Evolutionary conservation across 2,113 vertebrate species (phyloP), one percentile per base, ranked within the genome.

Genomic region (Conger conger): DNA sequence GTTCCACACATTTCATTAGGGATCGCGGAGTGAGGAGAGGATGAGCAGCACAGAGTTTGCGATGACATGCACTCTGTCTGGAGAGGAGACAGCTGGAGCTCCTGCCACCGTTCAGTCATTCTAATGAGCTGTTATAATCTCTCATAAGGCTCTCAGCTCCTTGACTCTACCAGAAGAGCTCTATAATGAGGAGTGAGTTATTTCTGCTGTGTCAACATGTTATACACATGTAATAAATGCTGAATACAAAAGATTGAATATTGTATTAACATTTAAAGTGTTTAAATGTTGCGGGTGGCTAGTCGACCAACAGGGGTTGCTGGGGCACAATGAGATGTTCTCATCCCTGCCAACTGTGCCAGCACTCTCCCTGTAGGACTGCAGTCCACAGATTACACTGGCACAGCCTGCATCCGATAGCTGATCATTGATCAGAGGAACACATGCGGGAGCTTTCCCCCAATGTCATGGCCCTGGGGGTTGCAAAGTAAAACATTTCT

Each of bases 61-160:
- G 57, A 73, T 85, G 57, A 81, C 84, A 85, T 73, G 36, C 38
- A 35, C 53, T 80, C 79, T 85, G 78, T 68, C 79, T 76, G 11
- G 33, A 76, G 40, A 77, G 82, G 42, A 83, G 82, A 35, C 73
- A 40, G n/a, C 35, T 33, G n/a, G 42, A 57, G 45, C 36, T 11
- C 13, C 68, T 73, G 68, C n/a, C 27, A 68, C 38, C 33, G 33
- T 33, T 84, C 76, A 4, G 33, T 7, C 23, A 53, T 35, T 36
- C 30, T 78, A 53, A 83, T 77, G 45, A 35, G 73, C 76, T 20
- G 68, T 50, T 50, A 78, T 53, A 40, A 78, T 54, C n/a, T n/a
- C 38, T 50, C 37, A 76, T 83, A 60, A 82, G 81, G 35, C 1
- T 33, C n/a, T 73, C 68, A 33, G 27, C 68, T n/a, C 68, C 68